These are phyloP conservation scores for Andrena camellia DNA, from an alignment of 2,888 invertebrate genomes.

Conservation along the genomic window DNA sequence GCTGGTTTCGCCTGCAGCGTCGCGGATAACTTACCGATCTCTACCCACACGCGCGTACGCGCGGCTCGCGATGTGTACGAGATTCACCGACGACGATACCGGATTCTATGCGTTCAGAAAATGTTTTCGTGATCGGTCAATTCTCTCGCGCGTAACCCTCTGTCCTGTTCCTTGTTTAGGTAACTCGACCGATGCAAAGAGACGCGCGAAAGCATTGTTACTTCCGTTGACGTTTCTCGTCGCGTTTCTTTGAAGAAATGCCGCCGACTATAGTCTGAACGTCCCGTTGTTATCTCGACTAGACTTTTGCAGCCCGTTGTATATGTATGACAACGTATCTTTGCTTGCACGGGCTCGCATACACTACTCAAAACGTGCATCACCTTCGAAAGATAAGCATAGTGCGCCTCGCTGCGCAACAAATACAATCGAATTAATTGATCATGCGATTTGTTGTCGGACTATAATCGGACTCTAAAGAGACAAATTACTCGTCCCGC, in stretches of 20 bases:
- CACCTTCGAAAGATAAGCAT: conserved; percentile 34
- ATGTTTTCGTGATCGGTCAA: conserved; percentile 22
- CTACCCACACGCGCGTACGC: background rate
- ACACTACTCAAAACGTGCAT: background rate
- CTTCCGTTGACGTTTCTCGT: conserved; percentile 10
- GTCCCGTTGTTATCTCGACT: conserved; percentile 34
- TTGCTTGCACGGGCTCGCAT: conserved; percentile 29
- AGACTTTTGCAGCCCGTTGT: conserved; percentile 18
- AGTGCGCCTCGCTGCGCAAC: conserved; percentile 23
- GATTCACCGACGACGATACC: background rate
- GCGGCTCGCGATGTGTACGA: background rate
- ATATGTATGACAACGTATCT: background rate
- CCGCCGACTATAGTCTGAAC: conserved; percentile 15
- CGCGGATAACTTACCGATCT: conserved; percentile 26
- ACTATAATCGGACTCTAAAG: conserved; percentile 10
- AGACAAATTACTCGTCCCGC: conserved; percentile 1
- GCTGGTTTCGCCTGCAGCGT: conserved; percentile 22
- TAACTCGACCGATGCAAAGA: conserved; percentile 16
- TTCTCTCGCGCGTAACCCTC: conserved; percentile 8
- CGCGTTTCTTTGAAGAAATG: conserved; percentile 25
- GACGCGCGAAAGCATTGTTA: conserved; percentile 16
- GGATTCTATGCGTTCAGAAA: background rate
- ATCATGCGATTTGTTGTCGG: conserved; percentile 20
- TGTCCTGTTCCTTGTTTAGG: conserved; percentile 16
- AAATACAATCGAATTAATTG: conserved; percentile 45